Evolutionary conservation across 2,888 invertebrate genomes (phyloP).

Genomic region (Caenorhabditis sp.): DNA sequence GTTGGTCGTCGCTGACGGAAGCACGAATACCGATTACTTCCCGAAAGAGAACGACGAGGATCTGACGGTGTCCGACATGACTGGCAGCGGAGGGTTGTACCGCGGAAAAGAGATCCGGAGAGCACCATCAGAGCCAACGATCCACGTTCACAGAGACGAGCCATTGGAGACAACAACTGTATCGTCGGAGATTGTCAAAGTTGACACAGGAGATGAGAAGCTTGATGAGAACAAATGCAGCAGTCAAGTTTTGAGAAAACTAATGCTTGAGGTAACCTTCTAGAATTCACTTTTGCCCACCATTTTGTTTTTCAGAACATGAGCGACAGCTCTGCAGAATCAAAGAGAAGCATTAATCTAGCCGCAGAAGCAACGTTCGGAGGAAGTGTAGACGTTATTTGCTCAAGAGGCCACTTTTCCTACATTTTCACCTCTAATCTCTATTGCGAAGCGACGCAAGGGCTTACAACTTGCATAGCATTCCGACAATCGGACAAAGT

Average conservation of each 20-base stretch:
- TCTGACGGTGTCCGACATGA: slow-evolving; percentile 35
- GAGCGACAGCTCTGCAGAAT: slow-evolving; percentile 69
- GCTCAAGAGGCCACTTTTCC: slow-evolving; percentile 74
- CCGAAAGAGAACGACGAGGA: slow-evolving; percentile 53
- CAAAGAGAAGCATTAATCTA: slow-evolving; percentile 70
- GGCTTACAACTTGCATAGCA: slow-evolving; percentile 68
- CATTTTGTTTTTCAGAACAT: slow-evolving; percentile 68
- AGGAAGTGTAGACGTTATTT: slow-evolving; percentile 75
- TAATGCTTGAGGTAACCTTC: slow-evolving; percentile 68
- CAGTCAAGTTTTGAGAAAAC: slow-evolving; percentile 66
- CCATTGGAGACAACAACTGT: slow-evolving; percentile 24
- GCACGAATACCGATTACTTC: slow-evolving; percentile 44
- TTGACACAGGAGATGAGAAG: slow-evolving; percentile 35
- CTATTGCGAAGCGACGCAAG: slow-evolving; percentile 68
- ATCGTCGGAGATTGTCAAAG: slow-evolving; percentile 18
- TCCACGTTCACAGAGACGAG: slow-evolving; percentile 46
- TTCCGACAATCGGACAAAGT: slow-evolving; percentile 63
- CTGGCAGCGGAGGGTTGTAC: slow-evolving; percentile 27
- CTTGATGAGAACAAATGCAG: slow-evolving; percentile 65
- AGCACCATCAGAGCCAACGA: slow-evolving; percentile 49
- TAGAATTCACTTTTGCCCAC: neutral
- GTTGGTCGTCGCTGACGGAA: slow-evolving; percentile 40
- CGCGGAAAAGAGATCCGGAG: slow-evolving; percentile 57
- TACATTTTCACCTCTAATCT: slow-evolving; percentile 72
- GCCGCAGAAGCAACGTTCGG: slow-evolving; percentile 70